Percentiles rank a stretch among this genome's conserved stretches.
Evolutionary conservation across 2,888 invertebrate genomes (phyloP).

Genomic region (Trichogramma evanescens): DNA sequence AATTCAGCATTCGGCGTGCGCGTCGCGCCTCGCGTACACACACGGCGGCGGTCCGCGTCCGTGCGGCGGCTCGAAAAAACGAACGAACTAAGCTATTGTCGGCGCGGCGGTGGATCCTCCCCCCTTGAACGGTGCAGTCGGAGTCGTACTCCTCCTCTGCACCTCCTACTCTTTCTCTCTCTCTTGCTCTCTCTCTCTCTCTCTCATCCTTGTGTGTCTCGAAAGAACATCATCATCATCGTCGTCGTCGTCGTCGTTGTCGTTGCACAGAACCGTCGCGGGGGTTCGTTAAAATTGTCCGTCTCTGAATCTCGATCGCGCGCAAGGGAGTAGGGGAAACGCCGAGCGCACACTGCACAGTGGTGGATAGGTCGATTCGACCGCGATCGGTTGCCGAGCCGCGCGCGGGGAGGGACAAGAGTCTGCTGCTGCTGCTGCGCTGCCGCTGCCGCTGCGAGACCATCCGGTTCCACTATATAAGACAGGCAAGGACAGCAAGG

Average conservation of each 20-base stretch:
- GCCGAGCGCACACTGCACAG: neutral
- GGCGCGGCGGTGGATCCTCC: neutral
- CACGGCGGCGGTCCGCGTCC: constrained; percentile 16
- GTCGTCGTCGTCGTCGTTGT: neutral
- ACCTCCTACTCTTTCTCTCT: constrained; percentile 11
- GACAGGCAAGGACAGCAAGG: constrained; percentile 47
- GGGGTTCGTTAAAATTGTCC: constrained; percentile 14
- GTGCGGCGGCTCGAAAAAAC: neutral
- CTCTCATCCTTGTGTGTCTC: neutral
- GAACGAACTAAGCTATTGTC: neutral
- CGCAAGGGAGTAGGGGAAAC: constrained; percentile 1
- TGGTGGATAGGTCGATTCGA: neutral
- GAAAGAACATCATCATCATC: neutral
- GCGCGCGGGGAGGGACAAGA: neutral
- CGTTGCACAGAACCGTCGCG: constrained; percentile 8
- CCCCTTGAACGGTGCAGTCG: neutral
- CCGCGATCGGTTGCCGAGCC: neutral
- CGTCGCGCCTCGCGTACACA: too few relatives aligned
- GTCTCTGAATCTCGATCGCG: constrained; percentile 1
- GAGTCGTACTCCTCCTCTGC: neutral
- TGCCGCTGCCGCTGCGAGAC: constrained; percentile 25
- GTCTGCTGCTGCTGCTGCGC: constrained; percentile 6
- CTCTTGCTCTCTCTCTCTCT: neutral
- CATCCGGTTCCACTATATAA: constrained; percentile 45
- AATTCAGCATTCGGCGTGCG: too few relatives aligned